Base-by-base conservation (phyloP, 2,113 vertebrate species). In the Pagrus major region DNA sequence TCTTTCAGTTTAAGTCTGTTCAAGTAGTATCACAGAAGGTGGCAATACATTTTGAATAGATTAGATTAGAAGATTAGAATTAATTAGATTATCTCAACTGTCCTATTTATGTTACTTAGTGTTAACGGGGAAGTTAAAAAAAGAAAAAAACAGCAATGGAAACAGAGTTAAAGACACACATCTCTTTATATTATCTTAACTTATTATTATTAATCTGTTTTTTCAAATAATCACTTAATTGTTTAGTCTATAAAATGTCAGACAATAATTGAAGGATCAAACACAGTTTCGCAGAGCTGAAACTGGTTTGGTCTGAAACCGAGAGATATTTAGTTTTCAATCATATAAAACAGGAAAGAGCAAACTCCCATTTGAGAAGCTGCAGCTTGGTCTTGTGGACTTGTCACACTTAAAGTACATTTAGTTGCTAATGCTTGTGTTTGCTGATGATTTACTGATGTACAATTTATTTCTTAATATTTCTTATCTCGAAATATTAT, bases 1-100 rank as follows among this genome's bases (percentile, higher is more conserved):
- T 78, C 51, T 84, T 71, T 60, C 67, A 46, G 51, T 73, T 83
- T 44, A 52, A 47, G 25, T 58, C 25, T 31, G 3, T 35, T 66
- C 12, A 54, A 31, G 31, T 61, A 37, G 33, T 46, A 58, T 78
- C 44, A 51, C 55, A 80, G 66, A 7, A 44, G 42, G 37, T 31
- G 10, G 3, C 64, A 11, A 37, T 46, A 10, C 66, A 70, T 58
- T 55, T 51, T 0, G 6, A 18, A 8, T 33, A 0, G 2, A 31
- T n/a, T n/a, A n/a, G n/a, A n/a, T n/a, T n/a, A n/a, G n/a, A n/a
- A n/a, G n/a, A n/a, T n/a, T n/a, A n/a, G n/a, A n/a, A n/a, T n/a
- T n/a, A n/a, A n/a, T n/a, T n/a, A n/a, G n/a, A n/a, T n/a, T 23
- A 8, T 18, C 25, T 70, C 46, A 20, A n/a, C 9, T 8, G 2